A percentile compares a stretch with the other conserved stretches of the same genome.
These are phyloP conservation scores for Cacoxenus indagator DNA, from an alignment of 2,888 invertebrate genomes.

Conservation along the genomic window DNA sequence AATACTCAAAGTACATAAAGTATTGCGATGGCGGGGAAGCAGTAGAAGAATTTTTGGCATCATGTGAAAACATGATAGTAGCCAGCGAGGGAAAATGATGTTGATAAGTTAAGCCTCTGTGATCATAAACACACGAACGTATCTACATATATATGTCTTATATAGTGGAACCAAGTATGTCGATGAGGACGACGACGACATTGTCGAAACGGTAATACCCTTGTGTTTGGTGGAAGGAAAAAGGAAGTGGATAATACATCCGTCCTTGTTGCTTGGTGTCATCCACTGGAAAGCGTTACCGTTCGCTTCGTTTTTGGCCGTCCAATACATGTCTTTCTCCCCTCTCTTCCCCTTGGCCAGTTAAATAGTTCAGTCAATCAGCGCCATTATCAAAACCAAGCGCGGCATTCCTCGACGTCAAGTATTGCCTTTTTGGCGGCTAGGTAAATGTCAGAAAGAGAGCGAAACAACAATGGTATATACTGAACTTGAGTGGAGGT, in stretches of 20 bases:
- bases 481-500: background rate
- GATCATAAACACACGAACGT: background rate
- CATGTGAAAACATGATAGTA: background rate
- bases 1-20: too few species aligned
- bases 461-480: background rate
- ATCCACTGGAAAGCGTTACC: conserved; percentile 65
- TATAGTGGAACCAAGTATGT: background rate
- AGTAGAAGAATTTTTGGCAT: background rate
- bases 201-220: conserved; percentile 71
- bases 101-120: background rate
- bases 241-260: conserved; percentile 73
- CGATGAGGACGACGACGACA: background rate
- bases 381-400: background rate
- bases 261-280: conserved; percentile 72
- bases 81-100: background rate
- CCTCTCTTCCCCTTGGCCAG: background rate
- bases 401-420: conserved; percentile 9
- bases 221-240: conserved; percentile 73
- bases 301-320: conserved; percentile 33
- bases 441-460: background rate
- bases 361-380: background rate
- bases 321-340: background rate
- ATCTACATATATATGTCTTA: conserved; percentile 8
- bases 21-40: background rate
- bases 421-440: conserved; percentile 1